phyloP scores from a whole-genome alignment of 2,888 invertebrate species.

The Scaptomyza reducta region DNA sequence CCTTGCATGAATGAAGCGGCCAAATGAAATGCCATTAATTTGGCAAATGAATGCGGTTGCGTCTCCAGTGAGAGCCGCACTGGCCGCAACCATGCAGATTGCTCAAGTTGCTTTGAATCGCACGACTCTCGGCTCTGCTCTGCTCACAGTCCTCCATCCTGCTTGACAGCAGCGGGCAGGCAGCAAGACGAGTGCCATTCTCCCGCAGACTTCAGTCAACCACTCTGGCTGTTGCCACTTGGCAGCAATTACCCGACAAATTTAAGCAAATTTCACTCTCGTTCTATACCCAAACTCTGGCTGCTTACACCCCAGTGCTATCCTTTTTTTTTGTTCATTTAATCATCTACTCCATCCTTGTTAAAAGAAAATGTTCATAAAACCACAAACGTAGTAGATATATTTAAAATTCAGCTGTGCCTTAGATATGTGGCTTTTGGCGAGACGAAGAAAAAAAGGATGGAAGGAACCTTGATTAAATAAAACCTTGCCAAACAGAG shows the following conservation, averaged over 20 bases:
- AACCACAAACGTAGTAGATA: constrained; percentile 10
- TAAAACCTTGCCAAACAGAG: neutral
- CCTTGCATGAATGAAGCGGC: constrained; percentile 77
- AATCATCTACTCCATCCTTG: neutral
- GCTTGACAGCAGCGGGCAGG: constrained; percentile 13
- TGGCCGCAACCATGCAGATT: constrained; percentile 33
- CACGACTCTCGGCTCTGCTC: neutral
- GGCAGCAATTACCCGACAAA: constrained; percentile 76
- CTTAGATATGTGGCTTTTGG: constrained; percentile 11
- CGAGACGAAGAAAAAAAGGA: neutral
- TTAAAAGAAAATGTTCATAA: constrained; percentile 25
- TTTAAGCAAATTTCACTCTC: constrained; percentile 72
- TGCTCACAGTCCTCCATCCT: neutral
- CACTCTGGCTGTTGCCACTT: constrained; percentile 62
- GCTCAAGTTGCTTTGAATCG: constrained; percentile 7
- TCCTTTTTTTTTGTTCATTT: neutral
- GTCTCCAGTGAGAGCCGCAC: constrained; percentile 39
- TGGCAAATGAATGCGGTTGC: constrained; percentile 80
- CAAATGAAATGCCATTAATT: constrained; percentile 81
- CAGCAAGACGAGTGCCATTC: constrained; percentile 4
- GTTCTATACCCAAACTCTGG: neutral
- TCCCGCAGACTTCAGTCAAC: constrained; percentile 12
- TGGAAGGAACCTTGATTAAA: neutral
- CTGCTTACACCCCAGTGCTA: neutral
- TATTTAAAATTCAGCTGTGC: constrained; percentile 25